Evolutionary conservation across 2,797 vertebrate genomes (phyloP).

Genomic region (Vultur gryphus): DNA sequence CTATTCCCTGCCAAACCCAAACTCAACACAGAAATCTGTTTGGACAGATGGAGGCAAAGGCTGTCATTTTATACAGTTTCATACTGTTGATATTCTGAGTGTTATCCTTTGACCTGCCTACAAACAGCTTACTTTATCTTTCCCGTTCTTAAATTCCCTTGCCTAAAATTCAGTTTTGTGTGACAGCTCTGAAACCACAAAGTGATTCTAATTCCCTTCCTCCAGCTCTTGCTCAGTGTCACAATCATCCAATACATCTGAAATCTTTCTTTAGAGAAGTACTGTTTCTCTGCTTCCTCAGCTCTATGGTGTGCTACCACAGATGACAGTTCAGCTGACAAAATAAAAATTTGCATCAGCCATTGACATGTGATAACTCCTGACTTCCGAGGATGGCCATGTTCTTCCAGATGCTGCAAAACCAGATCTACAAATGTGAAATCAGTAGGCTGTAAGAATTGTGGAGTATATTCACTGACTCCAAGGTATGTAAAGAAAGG

Average conservation of each 20-base stretch:
- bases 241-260: neutral
- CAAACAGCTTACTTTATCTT: neutral
- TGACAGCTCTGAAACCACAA: neutral
- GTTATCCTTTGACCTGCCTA: neutral
- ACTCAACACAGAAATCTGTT: neutral
- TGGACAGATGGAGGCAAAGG: constrained; percentile 21
- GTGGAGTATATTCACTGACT: neutral
- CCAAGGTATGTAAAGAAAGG: neutral
- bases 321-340: neutral
- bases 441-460: neutral
- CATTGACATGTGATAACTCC: neutral
- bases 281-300: neutral
- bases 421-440: neutral
- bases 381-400: neutral
- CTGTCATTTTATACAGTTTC: neutral
- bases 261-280: neutral
- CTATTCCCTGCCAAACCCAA: neutral
- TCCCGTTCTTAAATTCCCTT: neutral
- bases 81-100: neutral
- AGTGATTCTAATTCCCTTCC: neutral
- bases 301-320: neutral
- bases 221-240: neutral
- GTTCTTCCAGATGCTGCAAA: neutral
- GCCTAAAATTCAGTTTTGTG: neutral
- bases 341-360: neutral